These are phyloP conservation scores for Itoplectis maculator DNA, from an alignment of 2,888 invertebrate species.

Conservation along the genomic window DNA sequence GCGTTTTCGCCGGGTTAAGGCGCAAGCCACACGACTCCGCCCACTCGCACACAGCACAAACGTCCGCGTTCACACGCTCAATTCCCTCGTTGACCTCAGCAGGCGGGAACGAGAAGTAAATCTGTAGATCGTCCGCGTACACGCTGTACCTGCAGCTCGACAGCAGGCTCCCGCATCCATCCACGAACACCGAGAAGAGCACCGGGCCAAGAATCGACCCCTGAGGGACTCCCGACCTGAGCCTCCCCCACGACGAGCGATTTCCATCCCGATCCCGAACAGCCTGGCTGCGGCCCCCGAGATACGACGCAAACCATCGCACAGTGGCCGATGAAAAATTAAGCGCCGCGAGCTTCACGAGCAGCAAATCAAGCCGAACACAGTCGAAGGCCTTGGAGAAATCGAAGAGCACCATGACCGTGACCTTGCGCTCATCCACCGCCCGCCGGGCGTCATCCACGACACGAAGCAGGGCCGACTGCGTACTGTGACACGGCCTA, in stretches of 20 bases:
- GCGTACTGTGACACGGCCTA: background rate
- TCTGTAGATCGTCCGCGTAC: slow-evolving; percentile 2
- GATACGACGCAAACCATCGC: background rate
- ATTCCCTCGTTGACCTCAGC: background rate
- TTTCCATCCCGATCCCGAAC: background rate
- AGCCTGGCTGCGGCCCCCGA: background rate
- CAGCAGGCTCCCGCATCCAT: background rate
- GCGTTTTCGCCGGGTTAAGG: slow-evolving; percentile 30
- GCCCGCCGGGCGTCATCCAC: background rate
- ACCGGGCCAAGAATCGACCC: background rate
- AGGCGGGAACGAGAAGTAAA: background rate
- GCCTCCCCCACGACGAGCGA: background rate
- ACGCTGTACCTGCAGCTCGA: background rate
- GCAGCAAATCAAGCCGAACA: background rate
- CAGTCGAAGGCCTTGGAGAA: background rate
- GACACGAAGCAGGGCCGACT: background rate
- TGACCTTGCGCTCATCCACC: background rate
- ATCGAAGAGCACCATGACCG: background rate
- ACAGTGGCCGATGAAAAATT: background rate
- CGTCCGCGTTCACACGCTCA: background rate
- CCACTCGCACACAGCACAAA: background rate
- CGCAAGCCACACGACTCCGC: background rate
- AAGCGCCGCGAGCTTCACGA: background rate
- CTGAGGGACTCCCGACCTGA: background rate
- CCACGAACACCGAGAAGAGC: background rate